Evolutionary conservation across 2,888 invertebrate species (phyloP), one percentile per base, ranked within the genome.

Genomic region (Lordiphosa andalusiaca): DNA sequence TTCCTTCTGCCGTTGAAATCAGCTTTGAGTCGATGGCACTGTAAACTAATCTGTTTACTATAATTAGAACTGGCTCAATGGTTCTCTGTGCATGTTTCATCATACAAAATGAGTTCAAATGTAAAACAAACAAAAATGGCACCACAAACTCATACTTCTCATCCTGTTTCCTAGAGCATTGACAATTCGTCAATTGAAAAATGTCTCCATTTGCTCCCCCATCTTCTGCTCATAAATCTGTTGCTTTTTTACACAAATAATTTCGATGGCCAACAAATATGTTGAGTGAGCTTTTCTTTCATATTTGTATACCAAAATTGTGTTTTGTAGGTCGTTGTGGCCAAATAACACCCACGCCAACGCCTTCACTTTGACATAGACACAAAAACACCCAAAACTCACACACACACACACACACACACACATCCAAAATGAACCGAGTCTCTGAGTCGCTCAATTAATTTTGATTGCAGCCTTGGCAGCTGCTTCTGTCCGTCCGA

Each of bases 391-490:
- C 6, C 46, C 35, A 52, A 36, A 42, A 50, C 13, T 42, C 19
- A 19, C 19, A n/a, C 16, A 19, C 19, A 19, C 19, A 42, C 41
- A 50, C 13, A 46, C 19, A 19, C 19, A n/a, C 16, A 19, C 19
- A 19, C 19, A 19, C 19, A 19, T 16, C 44, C n/a, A 35, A 4
- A 41, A 6, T 23, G 23, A 44, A 56, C 78, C 67, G 65, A 69
- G 69, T 61, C 67, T 53, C 56, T 39, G 83, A 73, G 76, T 63
- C 63, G 71, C 69, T 68, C 73, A 84, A 84, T 82, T 84, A 82
- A 82, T 81, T 84, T 71, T 66, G 75, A 78, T 71, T 82, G 80
- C 80, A 78, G 64, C 82, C 81, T 82, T 81, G 82, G 76, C 75
- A 77, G 75, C 70, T 81, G 78, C 55, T 57, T 53, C 42, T 55